Conservation (phyloP, 2,888 invertebrate species). For the Strigamia maritima region DNA sequence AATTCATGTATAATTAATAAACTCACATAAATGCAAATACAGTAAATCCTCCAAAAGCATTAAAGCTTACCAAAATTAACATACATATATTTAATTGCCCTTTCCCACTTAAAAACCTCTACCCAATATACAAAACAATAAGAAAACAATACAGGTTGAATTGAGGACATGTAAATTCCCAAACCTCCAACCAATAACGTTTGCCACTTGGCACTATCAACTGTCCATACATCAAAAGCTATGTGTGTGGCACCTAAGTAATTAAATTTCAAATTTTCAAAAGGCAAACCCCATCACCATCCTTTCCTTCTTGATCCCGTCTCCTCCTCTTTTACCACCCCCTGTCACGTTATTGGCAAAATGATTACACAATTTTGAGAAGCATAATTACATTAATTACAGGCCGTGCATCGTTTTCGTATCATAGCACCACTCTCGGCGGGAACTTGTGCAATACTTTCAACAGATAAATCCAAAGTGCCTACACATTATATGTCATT, state of each 20-base stretch:
- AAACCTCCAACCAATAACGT: neutral
- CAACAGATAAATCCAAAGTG: neutral
- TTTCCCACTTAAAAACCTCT: too few relatives aligned
- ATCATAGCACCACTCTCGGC: neutral
- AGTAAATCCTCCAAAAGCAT: too few relatives aligned
- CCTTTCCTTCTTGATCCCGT: slow-evolving; percentile 4
- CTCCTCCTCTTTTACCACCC: neutral
- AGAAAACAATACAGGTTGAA: neutral
- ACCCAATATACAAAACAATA: neutral
- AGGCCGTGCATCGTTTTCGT: slow-evolving; percentile 9
- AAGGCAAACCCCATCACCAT: neutral
- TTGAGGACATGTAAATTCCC: neutral
- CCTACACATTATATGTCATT: neutral
- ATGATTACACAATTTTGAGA: slow-evolving; percentile 31
- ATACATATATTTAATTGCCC: too few relatives aligned
- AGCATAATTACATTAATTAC: slow-evolving; percentile 32
- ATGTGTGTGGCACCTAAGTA: neutral
- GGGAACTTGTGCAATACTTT: neutral
- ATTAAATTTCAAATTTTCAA: slow-evolving; percentile 4
- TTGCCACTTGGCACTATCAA: neutral
- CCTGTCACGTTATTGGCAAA: slow-evolving; percentile 31
- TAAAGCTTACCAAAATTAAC: too few relatives aligned
- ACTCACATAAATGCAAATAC: too few relatives aligned
- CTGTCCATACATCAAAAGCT: neutral
- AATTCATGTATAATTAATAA: too few relatives aligned